phyloP scores from a whole-genome alignment of 2,888 invertebrate species.

The Amblyjoppa proteus region DNA sequence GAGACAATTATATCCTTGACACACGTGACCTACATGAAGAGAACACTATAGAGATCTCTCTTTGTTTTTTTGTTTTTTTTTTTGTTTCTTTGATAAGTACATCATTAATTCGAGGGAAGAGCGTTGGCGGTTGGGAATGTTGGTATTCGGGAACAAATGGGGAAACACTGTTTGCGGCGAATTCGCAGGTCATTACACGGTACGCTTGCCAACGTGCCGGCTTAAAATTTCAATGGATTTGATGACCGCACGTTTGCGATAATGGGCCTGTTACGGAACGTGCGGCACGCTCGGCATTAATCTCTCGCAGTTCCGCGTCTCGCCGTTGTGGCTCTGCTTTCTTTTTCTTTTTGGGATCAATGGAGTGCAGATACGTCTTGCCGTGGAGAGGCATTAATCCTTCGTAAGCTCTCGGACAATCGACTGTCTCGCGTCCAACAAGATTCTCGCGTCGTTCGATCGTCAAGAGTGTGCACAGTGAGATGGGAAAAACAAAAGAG shows the following conservation, averaged over 20 bases:
- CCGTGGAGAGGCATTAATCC: background rate
- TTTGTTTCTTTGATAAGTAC: background rate
- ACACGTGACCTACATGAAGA: background rate
- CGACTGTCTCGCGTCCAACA: too few species aligned
- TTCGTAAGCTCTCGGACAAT: too few species aligned
- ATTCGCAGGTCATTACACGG: background rate
- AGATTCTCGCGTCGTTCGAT: too few species aligned
- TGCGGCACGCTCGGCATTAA: constrained; percentile 56
- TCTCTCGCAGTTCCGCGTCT: constrained; percentile 36
- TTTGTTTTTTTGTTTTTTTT: too few species aligned
- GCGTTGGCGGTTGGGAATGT: background rate
- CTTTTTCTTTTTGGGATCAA: background rate
- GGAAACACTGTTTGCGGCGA: background rate
- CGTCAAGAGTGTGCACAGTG: background rate
- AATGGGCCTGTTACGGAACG: constrained; percentile 64
- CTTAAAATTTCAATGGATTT: constrained; percentile 73
- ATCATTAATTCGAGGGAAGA: background rate
- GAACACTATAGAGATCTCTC: background rate
- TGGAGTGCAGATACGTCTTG: background rate
- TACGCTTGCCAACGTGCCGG: background rate
- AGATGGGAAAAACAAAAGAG: background rate
- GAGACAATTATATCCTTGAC: background rate
- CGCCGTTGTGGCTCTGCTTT: constrained; percentile 13
- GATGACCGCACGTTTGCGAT: constrained; percentile 72
- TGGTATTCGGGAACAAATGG: background rate